These are phyloP conservation scores for Percina caprodes DNA, from an alignment of 2,113 vertebrate species.

Conservation along the genomic window DNA sequence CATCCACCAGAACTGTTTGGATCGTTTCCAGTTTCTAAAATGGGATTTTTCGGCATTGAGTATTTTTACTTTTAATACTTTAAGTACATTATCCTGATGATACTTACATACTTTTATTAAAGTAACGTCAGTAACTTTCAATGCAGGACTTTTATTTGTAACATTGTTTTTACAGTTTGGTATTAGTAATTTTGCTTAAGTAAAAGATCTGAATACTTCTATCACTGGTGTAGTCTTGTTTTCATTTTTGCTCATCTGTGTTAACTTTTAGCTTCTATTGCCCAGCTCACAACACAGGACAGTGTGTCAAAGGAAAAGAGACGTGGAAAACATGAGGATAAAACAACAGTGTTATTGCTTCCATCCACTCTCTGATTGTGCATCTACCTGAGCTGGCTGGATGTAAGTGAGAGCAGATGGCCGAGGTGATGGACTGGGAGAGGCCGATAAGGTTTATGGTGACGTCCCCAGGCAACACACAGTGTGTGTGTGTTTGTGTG, in stretches of 20 bases:
- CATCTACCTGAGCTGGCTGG: constrained; percentile 8
- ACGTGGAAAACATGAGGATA: neutral
- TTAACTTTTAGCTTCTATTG: neutral
- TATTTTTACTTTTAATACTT: too few species aligned
- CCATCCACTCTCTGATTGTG: neutral
- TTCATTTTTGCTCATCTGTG: neutral
- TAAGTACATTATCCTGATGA: too few species aligned
- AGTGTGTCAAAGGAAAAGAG: neutral
- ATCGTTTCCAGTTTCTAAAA: too few species aligned
- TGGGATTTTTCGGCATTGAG: too few species aligned
- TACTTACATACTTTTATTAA: too few species aligned
- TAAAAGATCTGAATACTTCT: too few species aligned
- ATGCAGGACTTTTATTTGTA: too few species aligned
- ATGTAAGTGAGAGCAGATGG: constrained; percentile 71
- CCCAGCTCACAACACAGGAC: neutral
- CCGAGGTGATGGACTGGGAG: constrained; percentile 61
- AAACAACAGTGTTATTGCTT: constrained; percentile 13
- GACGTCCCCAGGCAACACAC: constrained; percentile 77
- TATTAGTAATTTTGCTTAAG: too few species aligned
- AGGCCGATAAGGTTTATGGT: constrained; percentile 76
- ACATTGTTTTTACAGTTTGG: too few species aligned
- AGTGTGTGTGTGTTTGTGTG: neutral
- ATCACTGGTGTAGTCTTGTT: neutral
- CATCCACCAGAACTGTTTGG: too few species aligned
- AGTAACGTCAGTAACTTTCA: too few species aligned